Evolutionary conservation across 1,140 invertebrate genomes (phyloP).

Genomic region (Elymnias hypermnestra): DNA sequence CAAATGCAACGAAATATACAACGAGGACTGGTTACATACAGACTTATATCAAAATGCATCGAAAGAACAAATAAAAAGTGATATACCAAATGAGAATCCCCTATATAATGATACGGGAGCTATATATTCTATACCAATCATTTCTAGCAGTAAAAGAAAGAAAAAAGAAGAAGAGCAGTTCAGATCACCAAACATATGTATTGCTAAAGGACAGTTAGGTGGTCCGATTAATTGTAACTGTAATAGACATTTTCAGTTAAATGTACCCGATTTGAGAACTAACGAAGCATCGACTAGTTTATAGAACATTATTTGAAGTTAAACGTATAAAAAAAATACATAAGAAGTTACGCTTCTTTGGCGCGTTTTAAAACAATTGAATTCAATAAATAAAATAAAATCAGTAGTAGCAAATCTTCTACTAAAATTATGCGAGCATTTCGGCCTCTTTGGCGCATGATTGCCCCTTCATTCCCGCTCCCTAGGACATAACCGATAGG

Average conservation of each 20-base stretch:
- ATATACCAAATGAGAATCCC: constrained; percentile 28
- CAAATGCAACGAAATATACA: constrained; percentile 39
- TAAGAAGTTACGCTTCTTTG: background rate
- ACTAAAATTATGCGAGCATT: too few relatives aligned
- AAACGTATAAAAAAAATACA: background rate
- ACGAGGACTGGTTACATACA: constrained; percentile 40
- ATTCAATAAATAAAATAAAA: too few relatives aligned
- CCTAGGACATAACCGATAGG: too few relatives aligned
- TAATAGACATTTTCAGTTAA: constrained; percentile 66
- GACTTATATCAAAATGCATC: constrained; percentile 40
- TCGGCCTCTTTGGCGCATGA: too few relatives aligned
- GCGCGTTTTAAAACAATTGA: too few relatives aligned
- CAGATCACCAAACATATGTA: constrained; percentile 65
- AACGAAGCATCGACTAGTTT: constrained; percentile 61
- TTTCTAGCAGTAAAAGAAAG: constrained; percentile 36
- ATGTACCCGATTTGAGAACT: constrained; percentile 57
- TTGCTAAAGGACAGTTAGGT: constrained; percentile 53
- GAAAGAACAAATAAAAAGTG: constrained; percentile 35
- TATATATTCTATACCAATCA: constrained; percentile 38
- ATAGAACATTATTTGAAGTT: too few relatives aligned
- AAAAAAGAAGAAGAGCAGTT: constrained; percentile 43
- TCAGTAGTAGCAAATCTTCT: too few relatives aligned
- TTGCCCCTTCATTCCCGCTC: too few relatives aligned
- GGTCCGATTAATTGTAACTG: constrained; percentile 55
- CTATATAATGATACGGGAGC: constrained; percentile 29